Base-by-base conservation (phyloP, 1,140 invertebrate genomes). In the Drosophila dunni region DNA sequence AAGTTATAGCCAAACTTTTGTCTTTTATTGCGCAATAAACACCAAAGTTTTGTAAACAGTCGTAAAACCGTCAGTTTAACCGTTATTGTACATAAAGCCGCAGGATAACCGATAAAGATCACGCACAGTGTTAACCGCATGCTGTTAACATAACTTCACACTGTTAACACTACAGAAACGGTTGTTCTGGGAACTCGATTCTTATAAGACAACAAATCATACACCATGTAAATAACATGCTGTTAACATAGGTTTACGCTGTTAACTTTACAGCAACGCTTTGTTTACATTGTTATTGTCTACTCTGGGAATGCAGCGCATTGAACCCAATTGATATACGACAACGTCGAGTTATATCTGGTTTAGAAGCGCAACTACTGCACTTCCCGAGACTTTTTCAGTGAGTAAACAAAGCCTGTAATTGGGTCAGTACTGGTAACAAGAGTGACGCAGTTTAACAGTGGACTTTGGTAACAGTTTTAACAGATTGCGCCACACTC, bases 21-120 rank as follows among this genome's bases (percentile, higher is more conserved):
- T 29, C 50, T 64, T 66, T 38, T 45, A 82, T 86, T 86, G 79
- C 65, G 76, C 75, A 86, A 79, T 71, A 58, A 78, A 61, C 29
- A 68, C 50, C 63, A 64, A 65, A 73, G 61, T 33, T 50, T 29
- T 9, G 4, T 10, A 7, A 24, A 33, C 20, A 40, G n/a, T 29
- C 13, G 20, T 3, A 34, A 29, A 20, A 63, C n/a, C 3, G 17
- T n/a, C 34, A 20, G 17, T 50, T 53, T 63, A 51, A 51, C 17
- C 15, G 48, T 4, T 42, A 13, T 29, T 36, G 15, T 48, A 48
- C 33, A 11, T 6, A 3, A 2, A 0, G 13, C 0, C 8, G 20
- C 46, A 29, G 50, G 29, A 51, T 13, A 51, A 51, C 13, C 29
- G 29, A 34, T 29, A 38, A 38, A 5, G 9, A 13, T 54, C 13